Conservation (phyloP, 2,113 vertebrate genomes). For the Anarhynchus alexandrinus region DNA sequence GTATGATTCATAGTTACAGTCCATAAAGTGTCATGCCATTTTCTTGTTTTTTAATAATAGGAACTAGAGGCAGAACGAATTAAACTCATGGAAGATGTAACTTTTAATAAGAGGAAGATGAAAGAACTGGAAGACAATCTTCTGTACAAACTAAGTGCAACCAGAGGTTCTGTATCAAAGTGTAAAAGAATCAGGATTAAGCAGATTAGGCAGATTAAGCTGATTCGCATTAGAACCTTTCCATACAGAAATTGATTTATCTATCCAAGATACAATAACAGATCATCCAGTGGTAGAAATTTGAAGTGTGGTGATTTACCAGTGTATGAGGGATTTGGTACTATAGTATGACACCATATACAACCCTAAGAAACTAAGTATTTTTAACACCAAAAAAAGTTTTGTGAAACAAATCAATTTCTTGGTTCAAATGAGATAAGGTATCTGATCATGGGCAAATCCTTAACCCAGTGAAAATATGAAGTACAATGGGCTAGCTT, state of each 20-base stretch:
- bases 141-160: constrained; percentile 76
- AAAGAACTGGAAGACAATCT: constrained; percentile 81
- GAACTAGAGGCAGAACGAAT: constrained; percentile 76
- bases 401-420: background rate
- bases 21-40: background rate
- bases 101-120: constrained; percentile 80
- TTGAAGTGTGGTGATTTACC: background rate
- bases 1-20: background rate
- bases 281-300: background rate
- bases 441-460: background rate
- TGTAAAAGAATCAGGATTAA: background rate
- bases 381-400: background rate
- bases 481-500: background rate
- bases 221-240: background rate
- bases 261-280: background rate
- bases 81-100: constrained; percentile 78
- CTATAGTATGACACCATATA: background rate
- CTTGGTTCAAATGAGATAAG: background rate
- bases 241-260: background rate
- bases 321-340: background rate
- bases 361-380: background rate
- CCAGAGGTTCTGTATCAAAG: constrained; percentile 68
- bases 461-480: background rate
- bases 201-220: background rate
- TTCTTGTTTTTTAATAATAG: constrained; percentile 55